Evolutionary conservation across 92 coral and sea anemone species (phyloP).

Genomic region (Paramuricea clavata): DNA sequence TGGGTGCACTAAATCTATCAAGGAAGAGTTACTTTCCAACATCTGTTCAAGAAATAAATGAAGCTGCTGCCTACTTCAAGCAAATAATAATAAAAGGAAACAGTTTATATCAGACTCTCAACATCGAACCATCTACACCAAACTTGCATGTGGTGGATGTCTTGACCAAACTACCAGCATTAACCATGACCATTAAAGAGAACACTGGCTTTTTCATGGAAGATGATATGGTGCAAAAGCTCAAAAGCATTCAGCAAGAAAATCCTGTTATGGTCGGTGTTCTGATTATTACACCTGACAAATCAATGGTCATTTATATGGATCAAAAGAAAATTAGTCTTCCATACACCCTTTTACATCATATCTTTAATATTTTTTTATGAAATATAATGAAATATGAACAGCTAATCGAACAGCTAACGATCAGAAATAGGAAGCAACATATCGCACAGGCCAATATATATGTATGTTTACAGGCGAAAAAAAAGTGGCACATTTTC

Average conservation of each 20-base stretch:
- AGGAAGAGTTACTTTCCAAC: constrained; percentile 33
- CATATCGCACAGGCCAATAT: no score
- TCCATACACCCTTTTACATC: no score
- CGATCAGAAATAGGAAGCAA: no score
- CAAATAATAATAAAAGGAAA: constrained; percentile 57
- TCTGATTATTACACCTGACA: constrained; percentile 57
- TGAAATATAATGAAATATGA: no score
- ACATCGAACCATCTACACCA: no score
- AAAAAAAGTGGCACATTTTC: no score
- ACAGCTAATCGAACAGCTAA: no score
- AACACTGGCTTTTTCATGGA: not conserved
- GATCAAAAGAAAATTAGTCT: not conserved
- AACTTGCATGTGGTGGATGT: no score
- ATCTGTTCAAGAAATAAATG: not conserved
- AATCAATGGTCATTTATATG: constrained; percentile 37
- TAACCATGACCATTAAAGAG: not conserved
- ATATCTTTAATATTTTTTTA: no score
- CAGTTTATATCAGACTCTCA: constrained; percentile 29
- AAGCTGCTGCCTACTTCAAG: constrained; percentile 30
- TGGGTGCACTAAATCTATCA: constrained; percentile 53
- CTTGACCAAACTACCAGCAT: not conserved
- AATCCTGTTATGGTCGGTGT: constrained; percentile 31
- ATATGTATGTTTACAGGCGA: no score
- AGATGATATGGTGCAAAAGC: no score
- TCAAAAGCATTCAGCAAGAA: no score